Conservation (phyloP, 2,113 vertebrate genomes). For the Origma solitaria region DNA sequence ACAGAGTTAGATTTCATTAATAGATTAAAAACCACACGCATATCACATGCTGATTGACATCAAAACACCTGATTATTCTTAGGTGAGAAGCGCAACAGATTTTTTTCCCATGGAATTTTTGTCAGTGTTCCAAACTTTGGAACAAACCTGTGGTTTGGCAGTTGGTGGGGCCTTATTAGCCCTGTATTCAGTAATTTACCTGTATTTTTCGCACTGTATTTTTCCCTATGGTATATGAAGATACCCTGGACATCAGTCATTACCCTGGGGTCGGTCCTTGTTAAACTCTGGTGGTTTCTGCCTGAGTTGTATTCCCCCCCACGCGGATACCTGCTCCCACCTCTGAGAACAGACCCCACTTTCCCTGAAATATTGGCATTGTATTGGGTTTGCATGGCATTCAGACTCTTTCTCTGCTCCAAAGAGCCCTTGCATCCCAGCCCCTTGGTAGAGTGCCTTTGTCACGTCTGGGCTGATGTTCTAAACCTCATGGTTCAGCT, state of each 20-base stretch:
- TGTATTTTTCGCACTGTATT: background rate
- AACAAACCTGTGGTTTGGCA: background rate
- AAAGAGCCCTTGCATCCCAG: background rate
- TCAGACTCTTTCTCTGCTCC: no score
- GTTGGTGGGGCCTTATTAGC: background rate
- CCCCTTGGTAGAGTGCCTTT: background rate
- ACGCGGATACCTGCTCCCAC: background rate
- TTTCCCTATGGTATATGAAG: background rate
- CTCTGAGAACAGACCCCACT: fast-evolving
- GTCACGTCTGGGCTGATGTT: background rate
- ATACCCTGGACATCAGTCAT: background rate
- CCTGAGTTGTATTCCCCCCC: background rate
- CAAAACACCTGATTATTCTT: background rate
- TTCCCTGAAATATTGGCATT: fast-evolving
- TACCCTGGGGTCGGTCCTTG: background rate
- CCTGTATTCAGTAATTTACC: background rate
- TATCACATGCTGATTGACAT: background rate
- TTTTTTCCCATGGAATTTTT: background rate
- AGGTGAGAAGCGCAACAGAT: background rate
- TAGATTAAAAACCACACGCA: fast-evolving
- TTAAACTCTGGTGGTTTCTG: background rate
- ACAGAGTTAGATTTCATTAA: background rate
- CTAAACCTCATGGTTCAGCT: background rate
- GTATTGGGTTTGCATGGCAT: background rate
- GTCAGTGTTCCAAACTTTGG: background rate